Conservation (phyloP, 2,797 vertebrate species). For the Microctenopoma stevenorrisi region DNA sequence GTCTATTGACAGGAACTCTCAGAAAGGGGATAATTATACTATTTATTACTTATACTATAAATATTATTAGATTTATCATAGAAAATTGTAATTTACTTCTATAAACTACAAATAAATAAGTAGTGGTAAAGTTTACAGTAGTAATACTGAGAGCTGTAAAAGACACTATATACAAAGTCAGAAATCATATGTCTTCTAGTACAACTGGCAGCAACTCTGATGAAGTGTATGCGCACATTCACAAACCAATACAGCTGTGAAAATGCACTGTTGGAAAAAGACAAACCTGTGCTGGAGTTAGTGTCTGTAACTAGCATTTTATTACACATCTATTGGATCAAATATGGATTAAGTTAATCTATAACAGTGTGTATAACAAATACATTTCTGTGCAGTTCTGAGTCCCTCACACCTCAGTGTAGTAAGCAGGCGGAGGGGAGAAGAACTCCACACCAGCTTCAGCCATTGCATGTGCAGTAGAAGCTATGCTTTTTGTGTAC, state of each 20-base stretch:
- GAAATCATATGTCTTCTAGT: no score
- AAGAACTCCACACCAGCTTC: constrained; percentile 85
- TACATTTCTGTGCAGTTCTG: not conserved
- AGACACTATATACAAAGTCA: no score
- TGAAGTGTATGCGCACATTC: not conserved
- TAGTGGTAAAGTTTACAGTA: no score
- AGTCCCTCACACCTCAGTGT: constrained; percentile 80
- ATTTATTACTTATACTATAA: no score
- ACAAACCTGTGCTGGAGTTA: not conserved
- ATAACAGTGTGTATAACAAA: not conserved
- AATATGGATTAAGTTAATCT: not conserved
- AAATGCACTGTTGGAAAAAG: not conserved
- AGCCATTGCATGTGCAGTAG: constrained; percentile 78
- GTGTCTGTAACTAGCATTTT: not conserved
- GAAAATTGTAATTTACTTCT: no score
- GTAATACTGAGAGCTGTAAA: no score
- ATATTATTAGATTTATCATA: no score
- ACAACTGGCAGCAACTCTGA: no score
- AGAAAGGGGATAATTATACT: no score
- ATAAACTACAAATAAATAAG: no score
- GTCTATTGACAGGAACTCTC: no score
- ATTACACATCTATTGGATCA: not conserved
- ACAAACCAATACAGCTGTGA: not conserved
- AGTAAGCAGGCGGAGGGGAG: constrained; percentile 88
- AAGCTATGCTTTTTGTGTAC: constrained; percentile 86